Percentiles rank a stretch among this genome's conserved stretches.
Conservation (phyloP, 2,888 invertebrate species). For the Hydrotaea diabolus region DNA sequence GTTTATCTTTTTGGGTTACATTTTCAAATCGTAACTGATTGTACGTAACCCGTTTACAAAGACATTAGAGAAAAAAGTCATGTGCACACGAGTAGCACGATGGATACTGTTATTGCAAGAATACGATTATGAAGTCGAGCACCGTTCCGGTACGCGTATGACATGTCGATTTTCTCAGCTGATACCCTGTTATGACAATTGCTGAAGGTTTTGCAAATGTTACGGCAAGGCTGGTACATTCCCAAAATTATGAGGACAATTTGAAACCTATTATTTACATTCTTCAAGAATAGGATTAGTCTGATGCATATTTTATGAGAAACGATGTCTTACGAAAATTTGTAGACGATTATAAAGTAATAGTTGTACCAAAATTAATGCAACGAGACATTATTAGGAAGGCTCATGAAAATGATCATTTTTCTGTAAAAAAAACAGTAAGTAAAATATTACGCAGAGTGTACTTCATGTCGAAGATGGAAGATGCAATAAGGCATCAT, state of each 20-base stretch:
- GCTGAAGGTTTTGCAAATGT: constrained; percentile 34
- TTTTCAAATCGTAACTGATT: constrained; percentile 67
- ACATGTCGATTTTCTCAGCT: constrained; percentile 62
- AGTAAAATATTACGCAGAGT: too few relatives aligned
- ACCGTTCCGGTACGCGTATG: constrained; percentile 62
- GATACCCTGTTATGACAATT: constrained; percentile 59
- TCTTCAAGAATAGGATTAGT: constrained; percentile 20
- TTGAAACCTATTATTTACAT: constrained; percentile 54
- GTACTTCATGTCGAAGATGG: too few relatives aligned
- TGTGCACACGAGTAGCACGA: constrained; percentile 66
- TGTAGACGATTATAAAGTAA: constrained; percentile 41
- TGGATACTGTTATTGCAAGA: constrained; percentile 69
- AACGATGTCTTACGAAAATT: constrained; percentile 44
- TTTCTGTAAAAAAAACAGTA: too few relatives aligned
- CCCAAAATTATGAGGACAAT: constrained; percentile 55
- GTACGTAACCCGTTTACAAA: constrained; percentile 61
- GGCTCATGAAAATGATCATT: too few relatives aligned
- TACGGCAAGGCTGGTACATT: constrained; percentile 41
- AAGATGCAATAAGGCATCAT: too few relatives aligned
- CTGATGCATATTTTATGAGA: constrained; percentile 38
- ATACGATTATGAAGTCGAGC: constrained; percentile 67
- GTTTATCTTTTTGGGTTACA: constrained; percentile 69
- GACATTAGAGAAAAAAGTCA: constrained; percentile 62
- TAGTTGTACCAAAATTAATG: constrained; percentile 53
- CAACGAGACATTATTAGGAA: constrained; percentile 45